Conservation (phyloP, 1,140 invertebrate species). For the Drosophila guanche region DNA sequence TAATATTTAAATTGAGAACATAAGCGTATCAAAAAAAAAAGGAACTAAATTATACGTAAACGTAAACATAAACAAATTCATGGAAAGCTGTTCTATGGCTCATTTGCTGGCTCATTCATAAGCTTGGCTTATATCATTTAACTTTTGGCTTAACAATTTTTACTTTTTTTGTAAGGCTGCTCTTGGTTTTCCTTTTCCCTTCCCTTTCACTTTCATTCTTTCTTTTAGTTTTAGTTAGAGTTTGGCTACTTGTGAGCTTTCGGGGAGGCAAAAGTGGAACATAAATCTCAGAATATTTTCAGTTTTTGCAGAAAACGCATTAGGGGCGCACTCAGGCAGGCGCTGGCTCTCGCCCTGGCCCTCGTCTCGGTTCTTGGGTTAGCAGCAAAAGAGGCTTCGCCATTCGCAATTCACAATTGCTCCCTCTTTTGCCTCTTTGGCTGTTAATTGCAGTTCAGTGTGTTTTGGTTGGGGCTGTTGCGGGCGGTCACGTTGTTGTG, state of each 20-base stretch:
- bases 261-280: constrained; percentile 38
- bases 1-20: not conserved
- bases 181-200: constrained; percentile 48
- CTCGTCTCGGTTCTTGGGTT: constrained; percentile 27
- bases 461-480: constrained; percentile 65
- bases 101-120: constrained; percentile 49
- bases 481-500: constrained; percentile 64
- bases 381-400: constrained; percentile 69
- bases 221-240: constrained; percentile 22
- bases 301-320: constrained; percentile 70
- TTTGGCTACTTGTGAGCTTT: constrained; percentile 31
- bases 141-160: constrained; percentile 74
- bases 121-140: constrained; percentile 75
- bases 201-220: constrained; percentile 1
- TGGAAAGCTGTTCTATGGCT: constrained; percentile 69
- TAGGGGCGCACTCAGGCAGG: constrained; percentile 61
- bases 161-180: constrained; percentile 62
- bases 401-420: constrained; percentile 71
- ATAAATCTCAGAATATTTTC: constrained; percentile 72
- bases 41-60: constrained; percentile 27
- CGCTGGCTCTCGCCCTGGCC: constrained; percentile 10
- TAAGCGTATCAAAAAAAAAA: constrained; percentile 33
- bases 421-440: constrained; percentile 83
- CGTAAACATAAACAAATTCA: constrained; percentile 62
- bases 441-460: constrained; percentile 81